Percentiles rank a stretch among this genome's conserved stretches.
phyloP scores from a whole-genome alignment of 2,113 vertebrate genomes.

The Bos javanicus region DNA sequence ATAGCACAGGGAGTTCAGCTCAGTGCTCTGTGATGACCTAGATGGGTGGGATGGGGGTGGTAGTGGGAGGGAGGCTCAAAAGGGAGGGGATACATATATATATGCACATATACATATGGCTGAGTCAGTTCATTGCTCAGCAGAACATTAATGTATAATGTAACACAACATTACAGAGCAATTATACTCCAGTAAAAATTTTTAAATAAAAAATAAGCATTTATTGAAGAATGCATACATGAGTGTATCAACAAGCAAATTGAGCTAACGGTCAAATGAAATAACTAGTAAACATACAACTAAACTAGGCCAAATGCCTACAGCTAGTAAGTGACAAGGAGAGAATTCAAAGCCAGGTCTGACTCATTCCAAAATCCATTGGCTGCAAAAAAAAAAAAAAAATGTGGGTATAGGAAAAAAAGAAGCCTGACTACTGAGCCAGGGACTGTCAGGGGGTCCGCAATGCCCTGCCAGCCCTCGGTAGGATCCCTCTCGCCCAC shows the following conservation, averaged over 20 bases:
- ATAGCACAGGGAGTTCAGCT: neutral
- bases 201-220: neutral
- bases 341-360: slow-evolving; percentile 27
- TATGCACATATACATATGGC: neutral
- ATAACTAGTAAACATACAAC: neutral
- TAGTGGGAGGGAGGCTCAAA: neutral
- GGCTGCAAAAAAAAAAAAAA: neutral
- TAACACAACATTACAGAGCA: neutral
- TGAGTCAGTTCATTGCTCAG: neutral
- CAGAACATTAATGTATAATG: neutral
- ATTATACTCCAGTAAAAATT: neutral
- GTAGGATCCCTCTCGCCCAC: neutral
- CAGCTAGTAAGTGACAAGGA: neutral
- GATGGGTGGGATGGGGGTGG: neutral
- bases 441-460: neutral
- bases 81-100: neutral
- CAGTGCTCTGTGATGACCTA: neutral
- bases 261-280: neutral
- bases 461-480: neutral
- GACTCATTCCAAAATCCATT: slow-evolving; percentile 49
- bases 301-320: slow-evolving; percentile 26
- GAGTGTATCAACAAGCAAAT: neutral
- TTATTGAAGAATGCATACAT: neutral
- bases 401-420: slow-evolving; percentile 17
- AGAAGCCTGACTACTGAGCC: neutral